These are phyloP conservation scores for Idaea biselata DNA, from an alignment of 2,888 invertebrate genomes.

Conservation along the genomic window DNA sequence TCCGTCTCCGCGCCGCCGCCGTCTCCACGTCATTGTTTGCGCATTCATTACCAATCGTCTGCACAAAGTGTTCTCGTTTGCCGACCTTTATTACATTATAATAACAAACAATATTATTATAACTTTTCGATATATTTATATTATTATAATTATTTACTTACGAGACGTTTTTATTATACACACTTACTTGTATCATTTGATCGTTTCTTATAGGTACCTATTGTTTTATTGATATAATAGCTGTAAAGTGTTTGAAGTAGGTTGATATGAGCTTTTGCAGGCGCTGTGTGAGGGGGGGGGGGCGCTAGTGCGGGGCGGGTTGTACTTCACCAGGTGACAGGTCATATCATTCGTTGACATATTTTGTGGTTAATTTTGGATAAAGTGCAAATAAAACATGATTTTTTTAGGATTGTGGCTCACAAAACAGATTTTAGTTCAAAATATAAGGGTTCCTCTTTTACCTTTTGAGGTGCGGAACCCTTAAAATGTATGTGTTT, in stretches of 20 bases:
- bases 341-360: too few species aligned
- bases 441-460: too few species aligned
- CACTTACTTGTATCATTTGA: conserved; percentile 34
- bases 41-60: conserved; percentile 33
- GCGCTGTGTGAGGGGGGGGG: conserved; percentile 25
- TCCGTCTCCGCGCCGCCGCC: too few species aligned
- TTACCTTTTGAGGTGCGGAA: too few species aligned
- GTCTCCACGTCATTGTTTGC: conserved; percentile 20
- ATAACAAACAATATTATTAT: conserved; percentile 18
- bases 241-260: conserved; percentile 52
- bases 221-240: conserved; percentile 38
- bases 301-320: background rate
- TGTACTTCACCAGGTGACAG: background rate
- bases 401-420: too few species aligned
- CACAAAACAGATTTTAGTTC: too few species aligned
- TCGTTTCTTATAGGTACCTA: conserved; percentile 25
- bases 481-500: too few species aligned
- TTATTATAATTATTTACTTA: conserved; percentile 33
- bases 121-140: conserved; percentile 41
- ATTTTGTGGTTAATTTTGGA: too few species aligned
- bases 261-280: conserved; percentile 41
- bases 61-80: conserved; percentile 28
- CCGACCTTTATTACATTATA: conserved; percentile 26
- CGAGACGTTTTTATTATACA: conserved; percentile 33
- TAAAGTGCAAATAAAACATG: too few species aligned